Evolutionary conservation across 2,113 vertebrate species (phyloP).

Genomic region (Menidia beryllina): DNA sequence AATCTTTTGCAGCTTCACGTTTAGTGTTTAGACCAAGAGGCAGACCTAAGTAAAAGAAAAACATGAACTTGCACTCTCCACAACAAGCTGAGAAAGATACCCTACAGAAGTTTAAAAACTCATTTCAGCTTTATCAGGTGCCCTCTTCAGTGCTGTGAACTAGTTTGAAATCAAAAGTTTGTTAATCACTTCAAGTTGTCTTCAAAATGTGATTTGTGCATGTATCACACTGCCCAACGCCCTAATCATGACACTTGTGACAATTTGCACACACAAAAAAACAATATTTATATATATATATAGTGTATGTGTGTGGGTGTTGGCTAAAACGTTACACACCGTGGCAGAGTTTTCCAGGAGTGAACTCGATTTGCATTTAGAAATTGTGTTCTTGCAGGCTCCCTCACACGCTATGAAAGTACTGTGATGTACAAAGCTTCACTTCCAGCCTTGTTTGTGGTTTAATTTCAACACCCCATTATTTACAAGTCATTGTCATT

Average conservation of each 20-base stretch:
- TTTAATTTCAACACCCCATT: conserved; percentile 3
- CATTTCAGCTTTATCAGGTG: neutral
- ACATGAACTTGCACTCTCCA: conserved; percentile 8
- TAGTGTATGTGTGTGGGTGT: too few species aligned
- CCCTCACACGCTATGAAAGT: neutral
- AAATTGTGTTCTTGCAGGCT: conserved; percentile 7
- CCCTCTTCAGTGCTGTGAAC: conserved; percentile 21
- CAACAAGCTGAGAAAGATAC: too few species aligned
- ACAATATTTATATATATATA: too few species aligned
- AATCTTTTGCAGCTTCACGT: too few species aligned
- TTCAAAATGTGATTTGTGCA: conserved; percentile 25
- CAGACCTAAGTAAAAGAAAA: too few species aligned
- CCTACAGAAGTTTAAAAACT: conserved; percentile 26
- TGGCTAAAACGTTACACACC: too few species aligned
- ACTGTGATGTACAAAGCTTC: neutral
- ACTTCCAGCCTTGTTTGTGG: neutral
- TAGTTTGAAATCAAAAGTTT: conserved; percentile 28
- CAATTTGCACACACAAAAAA: neutral
- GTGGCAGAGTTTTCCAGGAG: neutral
- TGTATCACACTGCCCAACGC: conserved; percentile 24
- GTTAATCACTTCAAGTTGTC: conserved; percentile 30
- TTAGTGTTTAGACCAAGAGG: too few species aligned
- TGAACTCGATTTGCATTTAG: conserved; percentile 10
- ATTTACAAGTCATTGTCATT: conserved; percentile 16
- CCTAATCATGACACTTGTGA: conserved; percentile 26